phyloP scores from a whole-genome alignment of 2,888 invertebrate species.

The Falcaria lacertinaria region DNA sequence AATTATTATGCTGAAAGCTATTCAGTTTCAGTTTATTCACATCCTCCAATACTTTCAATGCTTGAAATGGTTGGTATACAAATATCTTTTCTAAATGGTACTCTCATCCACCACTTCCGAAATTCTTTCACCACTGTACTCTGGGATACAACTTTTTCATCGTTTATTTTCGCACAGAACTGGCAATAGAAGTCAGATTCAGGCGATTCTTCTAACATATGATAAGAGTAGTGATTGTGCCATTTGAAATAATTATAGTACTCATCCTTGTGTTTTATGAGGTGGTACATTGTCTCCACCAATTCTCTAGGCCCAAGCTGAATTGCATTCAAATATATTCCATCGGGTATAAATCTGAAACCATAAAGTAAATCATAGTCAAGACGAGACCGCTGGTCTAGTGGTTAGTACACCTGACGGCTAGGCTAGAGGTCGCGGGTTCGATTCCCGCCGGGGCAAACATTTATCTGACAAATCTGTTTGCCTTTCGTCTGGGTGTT shows the following conservation, averaged over 20 bases:
- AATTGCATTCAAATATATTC: background rate
- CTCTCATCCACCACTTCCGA: background rate
- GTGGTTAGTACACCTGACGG: too few species aligned
- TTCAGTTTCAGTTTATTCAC: background rate
- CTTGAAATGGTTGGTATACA: background rate
- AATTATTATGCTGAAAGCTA: too few species aligned
- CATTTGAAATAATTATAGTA: constrained; percentile 32
- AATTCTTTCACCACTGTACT: background rate
- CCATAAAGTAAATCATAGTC: too few species aligned
- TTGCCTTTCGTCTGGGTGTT: too few species aligned
- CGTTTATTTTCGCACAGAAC: constrained; percentile 27
- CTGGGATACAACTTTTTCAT: constrained; percentile 4
- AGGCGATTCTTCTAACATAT: constrained; percentile 17
- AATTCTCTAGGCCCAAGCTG: background rate
- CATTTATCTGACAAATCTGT: too few species aligned
- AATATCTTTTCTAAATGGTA: background rate
- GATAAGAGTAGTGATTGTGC: constrained; percentile 31
- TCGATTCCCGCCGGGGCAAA: too few species aligned
- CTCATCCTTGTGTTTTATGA: background rate
- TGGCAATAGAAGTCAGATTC: constrained; percentile 31
- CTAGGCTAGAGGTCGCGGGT: too few species aligned
- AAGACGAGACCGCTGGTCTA: too few species aligned
- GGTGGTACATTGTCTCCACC: background rate
- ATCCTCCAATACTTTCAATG: background rate
- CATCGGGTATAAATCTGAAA: background rate